phyloP scores from a whole-genome alignment of 2,113 vertebrate genomes.

The Octodon degus region DNA sequence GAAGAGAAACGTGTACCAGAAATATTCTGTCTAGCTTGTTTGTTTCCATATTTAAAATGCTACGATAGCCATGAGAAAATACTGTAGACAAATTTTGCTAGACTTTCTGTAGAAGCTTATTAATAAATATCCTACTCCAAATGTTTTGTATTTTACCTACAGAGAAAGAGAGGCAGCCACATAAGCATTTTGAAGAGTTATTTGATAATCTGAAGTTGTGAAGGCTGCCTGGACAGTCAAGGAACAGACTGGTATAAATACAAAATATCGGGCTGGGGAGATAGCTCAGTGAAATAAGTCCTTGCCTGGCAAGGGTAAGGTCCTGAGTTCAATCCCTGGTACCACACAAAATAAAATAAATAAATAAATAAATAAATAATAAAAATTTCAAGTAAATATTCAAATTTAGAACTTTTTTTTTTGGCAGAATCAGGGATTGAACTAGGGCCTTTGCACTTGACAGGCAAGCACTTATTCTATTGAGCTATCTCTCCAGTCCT shows the following conservation, averaged over 20 bases:
- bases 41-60: background rate
- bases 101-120: background rate
- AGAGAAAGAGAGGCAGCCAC: background rate
- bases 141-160: conserved; percentile 29
- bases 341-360: too few species aligned
- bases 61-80: background rate
- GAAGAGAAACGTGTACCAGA: background rate
- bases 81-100: conserved; percentile 17
- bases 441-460: too few species aligned
- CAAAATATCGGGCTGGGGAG: background rate
- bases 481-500: too few species aligned
- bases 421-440: too few species aligned
- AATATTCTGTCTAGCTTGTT: background rate
- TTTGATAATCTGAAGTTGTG: background rate
- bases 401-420: background rate
- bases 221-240: background rate
- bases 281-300: too few species aligned
- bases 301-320: too few species aligned
- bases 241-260: background rate
- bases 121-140: conserved; percentile 44
- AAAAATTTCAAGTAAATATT: background rate
- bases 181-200: background rate
- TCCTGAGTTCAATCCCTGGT: too few species aligned
- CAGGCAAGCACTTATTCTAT: too few species aligned
- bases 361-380: background rate